Evolutionary conservation across 1,140 invertebrate species (phyloP), one percentile per base, ranked within the genome.

Genomic region (Melitaea cinxia): DNA sequence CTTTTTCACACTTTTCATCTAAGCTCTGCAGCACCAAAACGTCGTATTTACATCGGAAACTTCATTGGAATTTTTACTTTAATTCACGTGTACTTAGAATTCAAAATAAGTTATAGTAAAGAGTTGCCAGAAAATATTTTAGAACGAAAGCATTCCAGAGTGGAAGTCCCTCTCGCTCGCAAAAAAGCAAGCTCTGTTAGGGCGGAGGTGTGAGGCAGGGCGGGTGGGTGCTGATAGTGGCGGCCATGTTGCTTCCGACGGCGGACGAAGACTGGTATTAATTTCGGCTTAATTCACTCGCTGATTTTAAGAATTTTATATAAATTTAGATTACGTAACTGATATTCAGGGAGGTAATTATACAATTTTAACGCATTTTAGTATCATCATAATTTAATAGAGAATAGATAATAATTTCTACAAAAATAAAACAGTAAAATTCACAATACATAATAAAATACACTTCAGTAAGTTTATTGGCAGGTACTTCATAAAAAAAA

Each of bases 1-100:
- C 70, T 91, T 91, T 91, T 91, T 91, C 83, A 89, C 88, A 91
- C 85, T 91, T 91, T 91, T 91, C 86, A 88, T 80, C 57, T 77
- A 63, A 74, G 58, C 19, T 1, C 17, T 55, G 9, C 56, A 72
- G 23, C 23, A 67, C 4, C n/a, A 49, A 58, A 81, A 75, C 7
- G 78, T 23, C 58, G 47, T 39, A 79, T 68, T 4, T 70, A 24
- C 47, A 4, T 4, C 2, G 0, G 5, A 28, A 28, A 0, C 1
- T 23, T 0, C 62, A 62, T 54, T 17, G 21, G 0, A 78, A 72
- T 68, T 60, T 66, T 12, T 30, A 70, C 77, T 70, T 47, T 87
- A 78, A 50, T 0, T 0, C 0, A 0, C 5, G 17, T 7, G 0
- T 0, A 0, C 0, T 1, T 73, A 82, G 54, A 55, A 55, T 72